Evolutionary conservation across 2,797 vertebrate genomes (phyloP), one percentile per base, ranked within the genome.

Genomic region (Danio aesculapii): DNA sequence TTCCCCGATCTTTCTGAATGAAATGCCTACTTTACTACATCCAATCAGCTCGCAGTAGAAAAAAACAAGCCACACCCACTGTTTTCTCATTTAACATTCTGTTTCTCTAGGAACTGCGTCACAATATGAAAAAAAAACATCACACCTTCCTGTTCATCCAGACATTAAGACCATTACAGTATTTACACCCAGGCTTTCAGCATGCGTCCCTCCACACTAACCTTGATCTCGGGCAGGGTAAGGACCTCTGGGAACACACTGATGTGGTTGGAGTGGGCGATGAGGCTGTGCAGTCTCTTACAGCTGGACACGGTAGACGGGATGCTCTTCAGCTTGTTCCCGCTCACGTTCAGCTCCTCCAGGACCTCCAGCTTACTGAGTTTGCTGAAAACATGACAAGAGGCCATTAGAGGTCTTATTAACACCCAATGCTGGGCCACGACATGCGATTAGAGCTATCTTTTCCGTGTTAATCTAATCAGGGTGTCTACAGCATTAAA

Each of bases 261-360:
- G 88, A 99, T 97, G 90, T 97, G 94, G 88, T 99, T 99, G 82
- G 97, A 97, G 91, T 98, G 98, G 71, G 96, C 95, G 17, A 95
- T 93, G 79, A 99, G 96, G 0, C 96, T 97, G 88, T 98, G 97
- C 74, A 99, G 95, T 50, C 93, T 94, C 90, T 96, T 98, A 91
- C 97, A 98, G 93, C 95, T 97, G 82, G 95, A 95, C 88, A 99
- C 95, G 0, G 98, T 99, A 79, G 97, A 98, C 55, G 98, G 97
- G 91, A 99, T 95, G 6, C 94, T 95, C 94, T 97, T 98, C 81
- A 99, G 92, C 85, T 96, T 97, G 93, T 99, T 99, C 77, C 98
- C 96, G 81, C 97, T 98, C 81, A 99, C 89, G 88, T 98, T 98
- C 57, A 99, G 91, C 90, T 99, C 98, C 89, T 99, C 98, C 88